Evolutionary conservation across 2,797 vertebrate genomes (phyloP).

Genomic region (Taenioides sp.): DNA sequence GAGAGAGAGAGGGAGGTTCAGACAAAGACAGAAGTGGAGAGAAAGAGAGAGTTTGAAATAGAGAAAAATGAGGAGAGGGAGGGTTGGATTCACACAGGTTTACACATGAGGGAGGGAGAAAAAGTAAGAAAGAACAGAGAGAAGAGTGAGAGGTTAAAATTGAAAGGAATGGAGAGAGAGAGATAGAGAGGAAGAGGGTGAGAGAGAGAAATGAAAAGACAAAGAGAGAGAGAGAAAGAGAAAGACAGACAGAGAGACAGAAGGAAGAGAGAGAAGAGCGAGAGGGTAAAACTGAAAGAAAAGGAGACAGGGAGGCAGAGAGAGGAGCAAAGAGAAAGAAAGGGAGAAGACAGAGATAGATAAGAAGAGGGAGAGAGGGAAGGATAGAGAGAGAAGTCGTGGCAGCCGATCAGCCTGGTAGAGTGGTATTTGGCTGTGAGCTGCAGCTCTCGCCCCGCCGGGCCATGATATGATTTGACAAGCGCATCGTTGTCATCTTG

Average conservation of each 20-base stretch:
- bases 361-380: neutral
- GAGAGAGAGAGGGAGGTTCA: too few species aligned
- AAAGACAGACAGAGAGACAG: neutral
- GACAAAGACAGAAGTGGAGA: neutral
- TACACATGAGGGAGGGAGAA: neutral
- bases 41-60: neutral
- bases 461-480: constrained; percentile 82
- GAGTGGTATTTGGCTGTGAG: constrained; percentile 69
- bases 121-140: neutral
- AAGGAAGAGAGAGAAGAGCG: neutral
- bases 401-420: constrained; percentile 65
- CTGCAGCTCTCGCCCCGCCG: constrained; percentile 58
- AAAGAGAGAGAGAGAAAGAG: neutral
- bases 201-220: neutral
- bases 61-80: constrained; percentile 14
- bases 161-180: neutral
- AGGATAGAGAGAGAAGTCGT: constrained; percentile 41
- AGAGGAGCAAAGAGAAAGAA: neutral
- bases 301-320: neutral
- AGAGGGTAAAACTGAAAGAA: neutral
- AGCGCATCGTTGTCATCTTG: constrained; percentile 78
- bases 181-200: neutral
- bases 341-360: constrained; percentile 18
- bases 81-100: neutral
- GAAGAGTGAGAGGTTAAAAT: neutral